Conservation (phyloP, 2,888 invertebrate genomes). For the Ligdia adustata region DNA sequence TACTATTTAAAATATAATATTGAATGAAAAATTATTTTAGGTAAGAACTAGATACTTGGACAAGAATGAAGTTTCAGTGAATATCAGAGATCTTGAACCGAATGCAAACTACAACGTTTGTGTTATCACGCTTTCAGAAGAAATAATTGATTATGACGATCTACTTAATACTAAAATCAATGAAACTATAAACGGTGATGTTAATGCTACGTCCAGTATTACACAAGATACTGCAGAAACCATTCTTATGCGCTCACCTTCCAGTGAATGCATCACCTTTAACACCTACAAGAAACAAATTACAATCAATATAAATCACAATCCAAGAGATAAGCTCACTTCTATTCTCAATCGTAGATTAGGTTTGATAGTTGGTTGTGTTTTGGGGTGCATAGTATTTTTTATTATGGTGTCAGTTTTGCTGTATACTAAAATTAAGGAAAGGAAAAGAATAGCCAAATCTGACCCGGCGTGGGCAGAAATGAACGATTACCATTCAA, state of each 20-base stretch:
- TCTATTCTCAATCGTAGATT: constrained; percentile 69
- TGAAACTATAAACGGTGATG: constrained; percentile 47
- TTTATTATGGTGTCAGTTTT: constrained; percentile 76
- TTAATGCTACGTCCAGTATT: constrained; percentile 59
- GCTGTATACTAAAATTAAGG: constrained; percentile 76
- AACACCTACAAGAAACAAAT: constrained; percentile 65
- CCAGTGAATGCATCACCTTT: constrained; percentile 75
- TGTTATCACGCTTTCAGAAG: constrained; percentile 66
- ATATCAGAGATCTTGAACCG: constrained; percentile 60
- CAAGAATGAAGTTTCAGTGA: constrained; percentile 64
- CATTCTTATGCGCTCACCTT: constrained; percentile 67
- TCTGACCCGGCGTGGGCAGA: constrained; percentile 76
- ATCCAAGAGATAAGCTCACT: constrained; percentile 62
- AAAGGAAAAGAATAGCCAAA: constrained; percentile 75
- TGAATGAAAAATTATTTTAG: constrained; percentile 43
- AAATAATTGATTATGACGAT: constrained; percentile 56
- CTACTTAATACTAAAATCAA: constrained; percentile 48
- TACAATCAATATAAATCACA: constrained; percentile 53
- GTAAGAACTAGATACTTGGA: constrained; percentile 70
- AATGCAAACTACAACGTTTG: constrained; percentile 72
- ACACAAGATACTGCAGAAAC: constrained; percentile 66
- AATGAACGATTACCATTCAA: constrained; percentile 78
- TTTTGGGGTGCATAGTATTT: constrained; percentile 74
- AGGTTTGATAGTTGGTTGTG: constrained; percentile 77
- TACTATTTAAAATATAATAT: no score